phyloP scores from a whole-genome alignment of 2,113 vertebrate species.

The Dinomys branickii region DNA sequence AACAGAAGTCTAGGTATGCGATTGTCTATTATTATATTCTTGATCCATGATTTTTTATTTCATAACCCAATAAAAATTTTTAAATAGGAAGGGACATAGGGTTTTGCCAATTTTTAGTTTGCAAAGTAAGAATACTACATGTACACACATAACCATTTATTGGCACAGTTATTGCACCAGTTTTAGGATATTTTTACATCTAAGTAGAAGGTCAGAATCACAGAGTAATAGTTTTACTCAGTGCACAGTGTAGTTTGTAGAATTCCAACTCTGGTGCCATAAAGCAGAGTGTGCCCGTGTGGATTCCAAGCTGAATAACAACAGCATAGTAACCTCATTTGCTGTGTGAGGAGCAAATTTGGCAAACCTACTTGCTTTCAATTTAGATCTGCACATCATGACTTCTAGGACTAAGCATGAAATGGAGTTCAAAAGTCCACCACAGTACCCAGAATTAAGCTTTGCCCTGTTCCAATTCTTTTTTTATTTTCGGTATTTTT shows the following conservation, averaged over 20 bases:
- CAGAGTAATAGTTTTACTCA: slow-evolving; percentile 21
- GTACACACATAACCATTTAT: not conserved
- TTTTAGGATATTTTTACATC: not conserved
- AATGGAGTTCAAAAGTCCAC: not conserved
- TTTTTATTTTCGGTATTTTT: no score
- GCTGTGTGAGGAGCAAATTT: not conserved
- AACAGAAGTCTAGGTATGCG: not conserved
- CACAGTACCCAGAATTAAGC: not conserved
- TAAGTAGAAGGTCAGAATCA: not conserved
- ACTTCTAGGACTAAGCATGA: not conserved
- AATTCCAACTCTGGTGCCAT: not conserved
- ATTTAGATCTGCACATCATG: not conserved
- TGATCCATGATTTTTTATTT: slow-evolving; percentile 19
- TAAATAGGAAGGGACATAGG: not conserved
- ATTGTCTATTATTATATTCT: slow-evolving; percentile 6
- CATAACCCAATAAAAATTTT: not conserved
- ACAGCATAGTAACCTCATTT: not conserved
- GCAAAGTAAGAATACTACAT: slow-evolving; percentile 15
- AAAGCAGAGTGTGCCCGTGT: not conserved
- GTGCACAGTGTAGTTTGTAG: slow-evolving; percentile 15
- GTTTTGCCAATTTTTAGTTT: slow-evolving; percentile 50
- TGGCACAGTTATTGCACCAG: not conserved
- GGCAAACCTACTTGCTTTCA: not conserved
- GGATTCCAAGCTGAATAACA: not conserved
- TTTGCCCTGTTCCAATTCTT: not conserved